Percentiles rank a stretch among this genome's conserved stretches.
These are phyloP conservation scores for Deilephila elpenor DNA, from an alignment of 2,888 invertebrate species.

Conservation along the genomic window DNA sequence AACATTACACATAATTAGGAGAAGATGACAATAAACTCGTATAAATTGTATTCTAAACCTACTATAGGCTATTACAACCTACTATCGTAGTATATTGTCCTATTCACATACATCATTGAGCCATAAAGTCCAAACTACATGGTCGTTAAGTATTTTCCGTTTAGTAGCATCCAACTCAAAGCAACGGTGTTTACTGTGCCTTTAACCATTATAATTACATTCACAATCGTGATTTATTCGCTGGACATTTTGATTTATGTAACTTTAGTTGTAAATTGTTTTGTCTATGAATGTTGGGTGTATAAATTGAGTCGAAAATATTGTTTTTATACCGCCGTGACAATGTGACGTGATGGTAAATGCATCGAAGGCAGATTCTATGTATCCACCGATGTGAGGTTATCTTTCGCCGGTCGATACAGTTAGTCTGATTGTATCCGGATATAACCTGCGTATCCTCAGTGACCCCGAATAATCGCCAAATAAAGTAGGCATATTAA, in stretches of 20 bases:
- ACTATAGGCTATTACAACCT: no score
- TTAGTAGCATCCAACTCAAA: background rate
- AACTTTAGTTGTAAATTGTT: background rate
- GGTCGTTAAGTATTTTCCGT: background rate
- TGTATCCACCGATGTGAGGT: no score
- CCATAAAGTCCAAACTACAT: background rate
- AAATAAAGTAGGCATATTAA: background rate
- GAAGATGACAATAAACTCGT: no score
- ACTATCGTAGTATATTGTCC: no score
- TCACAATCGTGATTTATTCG: background rate
- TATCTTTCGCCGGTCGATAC: no score
- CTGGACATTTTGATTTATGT: slow-evolving; percentile 1
- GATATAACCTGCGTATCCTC: no score
- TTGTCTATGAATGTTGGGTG: background rate
- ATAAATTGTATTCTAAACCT: no score
- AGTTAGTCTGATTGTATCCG: no score
- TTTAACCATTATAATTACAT: background rate
- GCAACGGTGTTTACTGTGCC: background rate
- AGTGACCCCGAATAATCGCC: background rate
- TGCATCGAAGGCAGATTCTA: no score
- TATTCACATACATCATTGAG: no score
- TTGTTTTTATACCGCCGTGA: background rate
- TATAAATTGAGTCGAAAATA: background rate
- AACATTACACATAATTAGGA: no score
- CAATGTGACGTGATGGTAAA: no score